These are phyloP conservation scores for Cataglyphis hispanica DNA, from an alignment of 1,140 invertebrate genomes.

Conservation along the genomic window DNA sequence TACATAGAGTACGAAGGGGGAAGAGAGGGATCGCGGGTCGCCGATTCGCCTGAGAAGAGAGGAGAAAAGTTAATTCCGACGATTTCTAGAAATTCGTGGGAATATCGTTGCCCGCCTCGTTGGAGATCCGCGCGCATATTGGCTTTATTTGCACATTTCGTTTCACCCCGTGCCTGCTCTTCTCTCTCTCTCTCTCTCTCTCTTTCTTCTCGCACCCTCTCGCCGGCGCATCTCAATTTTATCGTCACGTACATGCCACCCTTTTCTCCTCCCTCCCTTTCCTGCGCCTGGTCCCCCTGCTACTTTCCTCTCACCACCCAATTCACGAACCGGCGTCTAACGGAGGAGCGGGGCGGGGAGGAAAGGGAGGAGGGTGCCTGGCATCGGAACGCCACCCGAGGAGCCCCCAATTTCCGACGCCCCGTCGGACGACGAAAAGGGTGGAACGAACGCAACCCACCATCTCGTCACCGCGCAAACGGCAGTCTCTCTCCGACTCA, in stretches of 20 bases:
- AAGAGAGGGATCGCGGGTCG: not conserved
- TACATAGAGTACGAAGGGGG: not conserved
- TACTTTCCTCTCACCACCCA: not conserved
- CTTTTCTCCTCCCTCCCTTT: not conserved
- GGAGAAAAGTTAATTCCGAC: constrained; percentile 79
- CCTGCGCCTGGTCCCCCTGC: not conserved
- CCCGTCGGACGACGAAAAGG: constrained; percentile 28
- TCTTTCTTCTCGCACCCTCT: constrained; percentile 35
- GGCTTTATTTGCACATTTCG: constrained; percentile 85
- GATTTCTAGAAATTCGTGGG: constrained; percentile 74
- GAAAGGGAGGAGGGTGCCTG: not conserved
- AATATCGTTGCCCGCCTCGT: constrained; percentile 80
- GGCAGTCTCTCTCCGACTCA: not conserved
- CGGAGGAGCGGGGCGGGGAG: not conserved
- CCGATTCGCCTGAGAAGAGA: constrained; percentile 35
- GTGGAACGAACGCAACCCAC: constrained; percentile 57
- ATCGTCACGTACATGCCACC: constrained; percentile 64
- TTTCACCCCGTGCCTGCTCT: constrained; percentile 76
- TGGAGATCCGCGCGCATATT: constrained; percentile 82
- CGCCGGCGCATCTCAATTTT: constrained; percentile 74
- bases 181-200: constrained; percentile 39
- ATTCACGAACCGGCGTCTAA: constrained; percentile 42
- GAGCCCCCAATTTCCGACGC: constrained; percentile 73
- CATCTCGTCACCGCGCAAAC: constrained; percentile 9
- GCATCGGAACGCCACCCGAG: constrained; percentile 44